These are phyloP conservation scores for Entomobrya proxima DNA, from an alignment of 2,888 invertebrate species.

Conservation along the genomic window DNA sequence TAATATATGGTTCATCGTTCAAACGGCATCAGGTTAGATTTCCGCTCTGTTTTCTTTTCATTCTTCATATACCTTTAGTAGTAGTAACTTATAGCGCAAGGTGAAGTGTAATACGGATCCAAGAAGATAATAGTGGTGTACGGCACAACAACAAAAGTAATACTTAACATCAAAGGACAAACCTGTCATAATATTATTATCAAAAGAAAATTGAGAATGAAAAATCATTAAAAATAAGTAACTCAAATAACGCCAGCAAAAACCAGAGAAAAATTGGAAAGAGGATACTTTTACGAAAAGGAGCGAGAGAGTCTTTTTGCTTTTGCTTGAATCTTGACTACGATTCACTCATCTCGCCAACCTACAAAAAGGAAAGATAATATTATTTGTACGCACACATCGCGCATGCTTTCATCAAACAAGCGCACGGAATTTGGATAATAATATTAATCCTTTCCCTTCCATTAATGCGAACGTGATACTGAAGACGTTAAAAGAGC, in stretches of 20 bases:
- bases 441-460: constrained; percentile 18
- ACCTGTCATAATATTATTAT: constrained; percentile 46
- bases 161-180: constrained; percentile 52
- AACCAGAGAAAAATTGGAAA: constrained; percentile 55
- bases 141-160: not conserved
- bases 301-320: not conserved
- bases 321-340: not conserved
- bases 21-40: not conserved
- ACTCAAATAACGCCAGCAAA: constrained; percentile 45
- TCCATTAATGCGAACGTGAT: constrained; percentile 33
- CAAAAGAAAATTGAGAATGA: constrained; percentile 33
- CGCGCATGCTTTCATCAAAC: constrained; percentile 34
- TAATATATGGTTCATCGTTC: constrained; percentile 14
- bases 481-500: constrained; percentile 30
- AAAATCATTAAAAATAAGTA: constrained; percentile 58
- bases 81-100: not conserved
- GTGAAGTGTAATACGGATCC: constrained; percentile 52
- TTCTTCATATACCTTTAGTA: not conserved
- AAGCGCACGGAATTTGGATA: constrained; percentile 15
- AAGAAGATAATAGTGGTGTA: constrained; percentile 31
- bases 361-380: constrained; percentile 2
- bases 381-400: constrained; percentile 38
- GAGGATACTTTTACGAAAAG: constrained; percentile 38
- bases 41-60: not conserved
- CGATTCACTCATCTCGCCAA: not conserved